Evolutionary conservation across 2,113 vertebrate genomes (phyloP).

Genomic region (Cryptomyrus ogoouensis): DNA sequence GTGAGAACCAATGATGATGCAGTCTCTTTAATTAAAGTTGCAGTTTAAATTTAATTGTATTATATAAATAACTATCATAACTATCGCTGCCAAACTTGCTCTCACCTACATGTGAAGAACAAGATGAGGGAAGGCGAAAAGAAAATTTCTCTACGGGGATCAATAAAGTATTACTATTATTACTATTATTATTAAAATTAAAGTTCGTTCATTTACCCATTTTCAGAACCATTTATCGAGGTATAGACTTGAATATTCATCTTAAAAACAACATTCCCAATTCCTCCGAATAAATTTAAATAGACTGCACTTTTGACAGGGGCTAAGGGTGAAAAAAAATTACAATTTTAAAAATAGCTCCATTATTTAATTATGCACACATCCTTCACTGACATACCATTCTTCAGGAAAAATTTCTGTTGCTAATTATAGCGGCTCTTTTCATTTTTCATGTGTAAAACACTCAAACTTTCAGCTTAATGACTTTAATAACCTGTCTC

Average conservation of each 20-base stretch:
- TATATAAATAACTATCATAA: background rate
- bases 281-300: background rate
- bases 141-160: background rate
- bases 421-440: background rate
- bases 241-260: background rate
- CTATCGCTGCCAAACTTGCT: background rate
- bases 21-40: background rate
- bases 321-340: background rate
- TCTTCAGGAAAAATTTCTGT: background rate
- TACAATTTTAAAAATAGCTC: background rate
- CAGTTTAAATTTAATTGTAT: background rate
- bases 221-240: background rate
- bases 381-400: background rate
- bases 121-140: background rate
- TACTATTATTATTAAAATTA: background rate
- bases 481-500: background rate
- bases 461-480: background rate
- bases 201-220: background rate
- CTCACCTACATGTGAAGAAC: background rate
- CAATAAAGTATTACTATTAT: background rate
- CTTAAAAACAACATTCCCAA: background rate
- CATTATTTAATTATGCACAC: background rate
- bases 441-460: conserved; percentile 1
- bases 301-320: background rate
- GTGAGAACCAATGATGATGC: conserved; percentile 78